These are phyloP conservation scores for Volucella bombylans DNA, from an alignment of 2,888 invertebrate species.

Conservation along the genomic window DNA sequence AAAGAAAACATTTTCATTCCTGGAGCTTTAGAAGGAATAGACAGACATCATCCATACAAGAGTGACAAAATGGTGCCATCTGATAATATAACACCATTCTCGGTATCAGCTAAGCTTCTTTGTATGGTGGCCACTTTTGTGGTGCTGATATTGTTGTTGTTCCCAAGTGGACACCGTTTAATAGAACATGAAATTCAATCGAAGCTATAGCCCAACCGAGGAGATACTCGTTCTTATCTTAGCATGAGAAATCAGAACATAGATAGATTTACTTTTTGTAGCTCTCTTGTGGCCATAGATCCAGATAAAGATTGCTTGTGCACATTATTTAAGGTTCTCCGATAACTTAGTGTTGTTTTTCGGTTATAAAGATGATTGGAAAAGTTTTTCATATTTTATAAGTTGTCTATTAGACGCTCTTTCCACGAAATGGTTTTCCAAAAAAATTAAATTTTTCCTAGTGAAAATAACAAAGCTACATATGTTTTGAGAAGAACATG, in stretches of 20 bases:
- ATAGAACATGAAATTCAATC: conserved; percentile 67
- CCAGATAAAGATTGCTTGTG: conserved; percentile 33
- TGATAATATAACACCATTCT: conserved; percentile 60
- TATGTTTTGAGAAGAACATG: too few species aligned
- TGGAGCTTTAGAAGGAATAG: conserved; percentile 60
- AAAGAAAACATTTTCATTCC: conserved; percentile 44
- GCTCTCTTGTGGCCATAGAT: conserved; percentile 38
- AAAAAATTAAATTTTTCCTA: too few species aligned
- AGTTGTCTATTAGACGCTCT: too few species aligned
- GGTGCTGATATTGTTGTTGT: conserved; percentile 43
- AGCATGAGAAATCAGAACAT: conserved; percentile 41
- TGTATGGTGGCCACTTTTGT: conserved; percentile 36
- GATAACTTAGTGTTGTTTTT: not conserved
- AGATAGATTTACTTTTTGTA: not conserved
- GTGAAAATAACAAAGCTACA: too few species aligned
- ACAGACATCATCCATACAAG: conserved; percentile 59
- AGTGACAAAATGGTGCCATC: conserved; percentile 68
- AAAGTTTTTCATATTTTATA: conserved; percentile 43
- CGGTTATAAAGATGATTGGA: conserved; percentile 42
- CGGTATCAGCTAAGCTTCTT: conserved; percentile 34
- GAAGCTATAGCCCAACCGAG: conserved; percentile 37
- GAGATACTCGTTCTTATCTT: conserved; percentile 27
- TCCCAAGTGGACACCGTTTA: conserved; percentile 64
- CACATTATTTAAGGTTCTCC: conserved; percentile 32
- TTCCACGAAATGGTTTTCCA: too few species aligned